Conservation (phyloP, 2,888 invertebrate genomes). For the Altica lythri region DNA sequence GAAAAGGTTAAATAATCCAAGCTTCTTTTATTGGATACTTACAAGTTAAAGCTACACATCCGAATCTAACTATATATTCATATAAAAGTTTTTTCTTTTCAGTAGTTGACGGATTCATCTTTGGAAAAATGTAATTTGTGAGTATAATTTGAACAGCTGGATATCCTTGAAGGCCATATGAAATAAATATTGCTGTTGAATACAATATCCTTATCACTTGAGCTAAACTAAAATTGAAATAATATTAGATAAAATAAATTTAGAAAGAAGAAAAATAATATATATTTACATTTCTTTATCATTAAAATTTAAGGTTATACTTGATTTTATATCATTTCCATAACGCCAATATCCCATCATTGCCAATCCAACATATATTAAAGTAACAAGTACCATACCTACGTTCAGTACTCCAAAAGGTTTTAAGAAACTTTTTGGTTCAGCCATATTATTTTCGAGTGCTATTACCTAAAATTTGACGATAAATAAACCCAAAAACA, state of each 20-base stretch:
- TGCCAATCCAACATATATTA: conserved; percentile 78
- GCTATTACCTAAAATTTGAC: conserved; percentile 85
- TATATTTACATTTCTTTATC: conserved; percentile 59
- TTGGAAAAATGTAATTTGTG: conserved; percentile 58
- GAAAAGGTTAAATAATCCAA: too few species aligned
- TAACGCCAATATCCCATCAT: conserved; percentile 86
- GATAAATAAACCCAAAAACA: too few species aligned
- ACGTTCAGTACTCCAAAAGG: conserved; percentile 79
- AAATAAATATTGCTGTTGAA: conserved; percentile 75
- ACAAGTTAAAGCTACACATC: conserved; percentile 56
- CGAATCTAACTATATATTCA: conserved; percentile 54
- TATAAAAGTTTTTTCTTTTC: conserved; percentile 41
- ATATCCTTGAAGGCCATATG: conserved; percentile 87
- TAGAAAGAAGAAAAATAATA: neutral
- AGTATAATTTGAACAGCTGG: conserved; percentile 84
- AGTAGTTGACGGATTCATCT: conserved; percentile 34
- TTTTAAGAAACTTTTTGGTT: conserved; percentile 77
- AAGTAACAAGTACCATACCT: conserved; percentile 77
- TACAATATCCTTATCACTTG: conserved; percentile 67
- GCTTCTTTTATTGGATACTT: conserved; percentile 44
- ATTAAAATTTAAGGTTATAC: conserved; percentile 84
- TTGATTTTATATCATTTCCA: conserved; percentile 69
- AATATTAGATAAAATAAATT: neutral
- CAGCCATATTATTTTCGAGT: conserved; percentile 88
- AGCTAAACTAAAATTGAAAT: conserved; percentile 66